Percentiles rank a stretch among this genome's conserved stretches.
phyloP scores from a whole-genome alignment of 64 coral and sea anemone genomes.

The Montipora capricornis region DNA sequence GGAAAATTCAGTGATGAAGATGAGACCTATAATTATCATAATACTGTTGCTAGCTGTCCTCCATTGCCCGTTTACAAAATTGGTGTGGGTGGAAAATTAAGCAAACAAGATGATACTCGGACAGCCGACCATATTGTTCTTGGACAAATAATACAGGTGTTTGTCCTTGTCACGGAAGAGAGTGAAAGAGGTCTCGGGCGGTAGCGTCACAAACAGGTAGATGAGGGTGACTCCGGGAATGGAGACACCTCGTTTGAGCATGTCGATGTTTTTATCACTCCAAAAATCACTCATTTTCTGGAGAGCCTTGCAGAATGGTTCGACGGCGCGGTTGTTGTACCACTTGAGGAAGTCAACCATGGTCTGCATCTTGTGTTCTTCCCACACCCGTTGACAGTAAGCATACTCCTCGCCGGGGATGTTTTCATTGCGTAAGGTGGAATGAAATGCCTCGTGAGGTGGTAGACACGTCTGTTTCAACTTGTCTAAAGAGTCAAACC shows the following conservation, averaged over 20 bases:
- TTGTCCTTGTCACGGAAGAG: conserved; percentile 5
- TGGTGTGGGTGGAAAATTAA: no score
- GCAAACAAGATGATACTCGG: neutral
- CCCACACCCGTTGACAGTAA: conserved; percentile 33
- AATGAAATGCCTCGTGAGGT: neutral
- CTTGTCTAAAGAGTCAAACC: conserved; percentile 21
- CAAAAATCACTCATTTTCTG: conserved; percentile 43
- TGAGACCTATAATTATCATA: no score
- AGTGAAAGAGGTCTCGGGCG: neutral
- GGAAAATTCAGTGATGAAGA: no score
- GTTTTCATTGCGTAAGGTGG: neutral
- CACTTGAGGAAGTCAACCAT: neutral
- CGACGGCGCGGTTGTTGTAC: conserved; percentile 27
- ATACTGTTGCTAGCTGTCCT: no score
- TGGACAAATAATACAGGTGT: conserved; percentile 24
- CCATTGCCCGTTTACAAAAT: no score
- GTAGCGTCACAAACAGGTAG: no score
- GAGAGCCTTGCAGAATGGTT: conserved; percentile 30
- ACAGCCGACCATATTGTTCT: conserved; percentile 28
- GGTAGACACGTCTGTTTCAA: neutral
- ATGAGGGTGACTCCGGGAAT: no score
- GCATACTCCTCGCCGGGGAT: neutral
- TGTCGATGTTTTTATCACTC: no score
- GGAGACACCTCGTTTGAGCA: no score
- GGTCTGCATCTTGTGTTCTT: conserved; percentile 5